Base-by-base conservation (phyloP, 1,140 invertebrate species). In the Sitodiplosis mosellana region DNA sequence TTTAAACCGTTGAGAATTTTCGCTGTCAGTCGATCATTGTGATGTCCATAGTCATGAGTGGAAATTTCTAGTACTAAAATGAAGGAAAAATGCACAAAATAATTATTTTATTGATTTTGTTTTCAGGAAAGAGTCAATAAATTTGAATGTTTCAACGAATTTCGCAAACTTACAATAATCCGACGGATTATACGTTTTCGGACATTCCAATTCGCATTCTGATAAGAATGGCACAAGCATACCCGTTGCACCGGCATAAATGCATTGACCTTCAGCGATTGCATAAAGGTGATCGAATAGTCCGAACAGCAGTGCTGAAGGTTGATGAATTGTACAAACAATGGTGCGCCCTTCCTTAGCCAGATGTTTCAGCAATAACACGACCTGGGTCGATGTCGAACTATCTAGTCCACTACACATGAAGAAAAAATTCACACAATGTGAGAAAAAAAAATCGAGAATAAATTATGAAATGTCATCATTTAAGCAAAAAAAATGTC, bases 251-350 rank as follows among this genome's bases (percentile, higher is more conserved):
- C 90, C 89, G 49, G 81, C 75, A 59, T 90, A 93, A 7, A 90
- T 77, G 58, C 87, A 92, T 48, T 75, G 69, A 1, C 89, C 89
- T 38, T 80, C 77, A 1, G 78, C 77, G 2, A 95, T 60, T 12
- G 84, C 78, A 61, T 90, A 91, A 8, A 93, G 59, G 62, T 87
- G 79, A 65, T 95, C 89, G 64, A 94, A 88, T 76, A 88, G 86
- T 55, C 83, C 78, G 56, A 94, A 86, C 1, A 92, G 71, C 33
- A 78, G 70, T 1, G 86, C 85, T 50, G 83, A 89, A 0, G 90
- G 90, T 58, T 95, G 91, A 66, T 94, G 91, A 56, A 95, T 90
- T 5, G 83, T 89, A 56, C 89, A 91, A 43, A 97, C 80, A 27
- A 98, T 81, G 0, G 89, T 94, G 34, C 90, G 72, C 2, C 87